A percentile compares a stretch with the other conserved stretches of the same genome.
phyloP scores from a whole-genome alignment of 1,140 invertebrate species.

The Hesperophylax magnus region DNA sequence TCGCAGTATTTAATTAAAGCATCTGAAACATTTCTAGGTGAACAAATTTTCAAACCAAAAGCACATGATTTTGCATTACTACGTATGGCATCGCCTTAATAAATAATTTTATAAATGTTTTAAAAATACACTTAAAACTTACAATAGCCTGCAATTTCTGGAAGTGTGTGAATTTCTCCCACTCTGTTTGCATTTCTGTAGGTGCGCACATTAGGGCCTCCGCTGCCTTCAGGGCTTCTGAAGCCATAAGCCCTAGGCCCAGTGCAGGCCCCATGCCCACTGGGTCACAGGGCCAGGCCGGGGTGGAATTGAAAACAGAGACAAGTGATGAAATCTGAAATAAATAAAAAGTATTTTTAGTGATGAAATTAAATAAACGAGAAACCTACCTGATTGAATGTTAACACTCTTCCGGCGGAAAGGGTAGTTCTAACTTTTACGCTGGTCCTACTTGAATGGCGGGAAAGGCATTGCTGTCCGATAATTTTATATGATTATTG shows the following conservation, averaged over 20 bases:
- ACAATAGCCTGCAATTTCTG: constrained; percentile 60
- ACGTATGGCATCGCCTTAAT: too few relatives aligned
- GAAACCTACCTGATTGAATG: too few relatives aligned
- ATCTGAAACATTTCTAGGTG: too few relatives aligned
- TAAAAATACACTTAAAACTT: constrained; percentile 53
- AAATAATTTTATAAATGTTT: not conserved
- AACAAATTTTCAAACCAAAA: too few relatives aligned
- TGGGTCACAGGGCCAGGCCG: constrained; percentile 64
- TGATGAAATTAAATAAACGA: too few relatives aligned
- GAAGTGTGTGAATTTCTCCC: constrained; percentile 60
- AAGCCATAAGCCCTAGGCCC: constrained; percentile 54
- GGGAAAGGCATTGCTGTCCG: too few relatives aligned
- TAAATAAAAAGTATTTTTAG: not conserved
- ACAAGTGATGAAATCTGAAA: constrained; percentile 63
- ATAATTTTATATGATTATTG: too few relatives aligned
- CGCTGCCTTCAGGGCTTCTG: constrained; percentile 58
- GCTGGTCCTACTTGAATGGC: too few relatives aligned
- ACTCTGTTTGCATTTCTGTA: constrained; percentile 60
- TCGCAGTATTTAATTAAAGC: too few relatives aligned
- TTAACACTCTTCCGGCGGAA: too few relatives aligned
- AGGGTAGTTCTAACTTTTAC: too few relatives aligned
- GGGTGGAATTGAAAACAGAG: constrained; percentile 60
- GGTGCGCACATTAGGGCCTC: constrained; percentile 63
- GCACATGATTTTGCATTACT: too few relatives aligned
- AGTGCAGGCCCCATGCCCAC: constrained; percentile 60